Evolutionary conservation across 2,797 vertebrate genomes (phyloP).

Genomic region (Tragopan temminckii): DNA sequence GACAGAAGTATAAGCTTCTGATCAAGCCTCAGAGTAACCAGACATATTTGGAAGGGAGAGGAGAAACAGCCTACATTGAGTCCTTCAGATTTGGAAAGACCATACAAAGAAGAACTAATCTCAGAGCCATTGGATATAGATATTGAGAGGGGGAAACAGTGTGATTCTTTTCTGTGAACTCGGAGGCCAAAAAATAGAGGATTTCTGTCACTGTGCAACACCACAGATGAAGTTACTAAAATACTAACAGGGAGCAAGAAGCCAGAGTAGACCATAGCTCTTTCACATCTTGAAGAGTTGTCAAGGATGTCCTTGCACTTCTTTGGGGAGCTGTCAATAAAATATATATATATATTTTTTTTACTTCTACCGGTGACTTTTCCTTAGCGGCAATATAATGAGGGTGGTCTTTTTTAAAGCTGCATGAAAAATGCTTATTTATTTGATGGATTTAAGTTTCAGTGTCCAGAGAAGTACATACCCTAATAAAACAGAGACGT

Average conservation of each 20-base stretch:
- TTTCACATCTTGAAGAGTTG: not conserved
- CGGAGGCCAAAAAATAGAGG: not conserved
- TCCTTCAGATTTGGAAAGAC: not conserved
- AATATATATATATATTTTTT: too few relatives aligned
- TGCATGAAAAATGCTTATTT: not conserved
- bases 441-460: not conserved
- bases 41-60: not conserved
- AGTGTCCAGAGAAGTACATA: not conserved
- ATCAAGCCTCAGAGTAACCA: not conserved
- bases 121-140: not conserved
- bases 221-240: not conserved
- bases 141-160: accelerated
- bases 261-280: not conserved
- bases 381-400: not conserved
- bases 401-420: not conserved
- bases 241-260: not conserved
- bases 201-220: not conserved
- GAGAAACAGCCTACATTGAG: not conserved
- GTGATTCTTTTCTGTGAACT: not conserved
- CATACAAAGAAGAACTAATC: not conserved
- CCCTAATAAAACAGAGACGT: not conserved
- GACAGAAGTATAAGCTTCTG: not conserved
- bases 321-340: not conserved
- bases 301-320: not conserved
- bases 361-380: not conserved